phyloP scores from a whole-genome alignment of 2,113 vertebrate genomes.

The Pachycephala philippinensis region DNA sequence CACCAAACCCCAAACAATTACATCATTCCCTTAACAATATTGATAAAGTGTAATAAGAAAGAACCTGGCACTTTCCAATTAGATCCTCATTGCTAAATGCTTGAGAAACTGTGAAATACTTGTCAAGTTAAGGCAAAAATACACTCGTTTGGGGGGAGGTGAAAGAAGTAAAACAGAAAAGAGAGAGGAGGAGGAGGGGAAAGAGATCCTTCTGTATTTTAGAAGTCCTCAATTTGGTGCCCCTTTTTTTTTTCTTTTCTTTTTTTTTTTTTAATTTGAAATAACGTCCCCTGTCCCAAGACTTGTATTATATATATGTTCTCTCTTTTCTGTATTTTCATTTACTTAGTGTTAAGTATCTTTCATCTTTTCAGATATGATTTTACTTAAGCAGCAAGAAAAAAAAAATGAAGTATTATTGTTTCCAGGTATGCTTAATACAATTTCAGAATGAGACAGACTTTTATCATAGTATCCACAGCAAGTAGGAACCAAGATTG shows the following conservation, averaged over 20 bases:
- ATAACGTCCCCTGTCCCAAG: neutral
- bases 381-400: neutral
- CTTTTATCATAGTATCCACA: neutral
- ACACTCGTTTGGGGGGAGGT: neutral
- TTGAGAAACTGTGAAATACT: conserved; percentile 36
- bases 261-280: neutral
- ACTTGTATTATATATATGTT: neutral
- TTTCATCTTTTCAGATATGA: neutral
- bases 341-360: neutral
- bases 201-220: neutral
- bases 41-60: conserved; percentile 73
- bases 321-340: neutral
- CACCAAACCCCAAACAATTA: conserved; percentile 86
- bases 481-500: neutral
- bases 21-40: conserved; percentile 77
- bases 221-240: neutral
- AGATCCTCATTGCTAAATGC: conserved; percentile 53
- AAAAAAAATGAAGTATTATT: neutral
- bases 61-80: conserved; percentile 65
- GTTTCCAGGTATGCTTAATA: neutral
- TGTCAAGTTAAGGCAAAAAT: conserved; percentile 25
- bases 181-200: neutral
- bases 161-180: neutral
- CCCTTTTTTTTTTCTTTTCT: neutral
- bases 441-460: neutral